Evolutionary conservation across 2,113 vertebrate species (phyloP), one percentile per base, ranked within the genome.

Genomic region (Vimba vimba): DNA sequence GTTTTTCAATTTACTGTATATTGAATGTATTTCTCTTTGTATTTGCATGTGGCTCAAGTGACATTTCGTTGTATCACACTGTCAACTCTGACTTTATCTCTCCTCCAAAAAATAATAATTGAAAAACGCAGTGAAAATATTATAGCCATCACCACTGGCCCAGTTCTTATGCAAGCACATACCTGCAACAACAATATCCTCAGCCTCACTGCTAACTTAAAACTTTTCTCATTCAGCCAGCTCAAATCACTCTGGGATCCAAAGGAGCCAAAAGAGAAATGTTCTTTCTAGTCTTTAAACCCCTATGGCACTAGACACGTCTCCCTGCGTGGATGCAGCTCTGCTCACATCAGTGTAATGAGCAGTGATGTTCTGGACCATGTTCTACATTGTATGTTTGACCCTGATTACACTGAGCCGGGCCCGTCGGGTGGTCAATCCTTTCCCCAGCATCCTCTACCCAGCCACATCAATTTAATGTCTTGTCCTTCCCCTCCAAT

Each of bases 401-500:
- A 84, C 64, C 78, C 60, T 52, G 50, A 85, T 82, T 82, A 87
- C 66, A 57, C 85, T 84, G 17, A 33, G 43, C 47, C 6, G 3
- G 15, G 36, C 17, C 25, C 15, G n/a, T 23, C 4, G 47, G 30
- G 79, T 50, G 25, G 47, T 50, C 36, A 36, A 33, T 30, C 71
- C 66, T 81, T 45, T 79, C 39, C 80, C 66, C 55, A 36, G 60
- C 79, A 71, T 78, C 25, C 33, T 57, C 47, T 83, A 27, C 60
- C 19, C 71, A 33, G 69, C 39, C 4, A 86, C 88, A 91, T 90
- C 87, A 87, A 91, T 91, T 93, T 93, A 91, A 91, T 36, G 59
- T 21, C 7, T 68, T 84, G 83, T 85, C 91, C 68, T 50, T 90
- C 87, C 79, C 19, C 83, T 82, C 86, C 85, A 92, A 89, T 93